These are phyloP conservation scores for Diarsia brunnea DNA, from an alignment of 2,888 invertebrate genomes.

Conservation along the genomic window DNA sequence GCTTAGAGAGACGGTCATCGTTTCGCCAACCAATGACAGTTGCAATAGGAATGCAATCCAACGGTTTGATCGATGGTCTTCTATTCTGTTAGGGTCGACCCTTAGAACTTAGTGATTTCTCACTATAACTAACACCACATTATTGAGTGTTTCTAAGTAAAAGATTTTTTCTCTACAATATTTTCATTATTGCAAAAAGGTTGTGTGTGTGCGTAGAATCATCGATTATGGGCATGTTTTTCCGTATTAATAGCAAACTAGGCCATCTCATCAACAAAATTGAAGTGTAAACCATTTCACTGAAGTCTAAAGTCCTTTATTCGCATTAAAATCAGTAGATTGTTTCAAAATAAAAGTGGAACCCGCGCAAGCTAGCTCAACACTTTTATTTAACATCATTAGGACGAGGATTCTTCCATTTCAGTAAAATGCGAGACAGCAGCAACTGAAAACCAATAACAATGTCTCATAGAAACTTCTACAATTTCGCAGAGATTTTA, in stretches of 20 bases:
- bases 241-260: background rate
- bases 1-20: conserved; percentile 30
- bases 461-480: conserved; percentile 21
- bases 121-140: too few species aligned
- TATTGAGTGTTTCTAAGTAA: background rate
- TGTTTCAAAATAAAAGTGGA: background rate
- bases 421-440: conserved; percentile 8
- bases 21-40: conserved; percentile 30
- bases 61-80: conserved; percentile 35
- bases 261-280: background rate
- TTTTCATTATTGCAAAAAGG: background rate
- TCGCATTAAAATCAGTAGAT: background rate
- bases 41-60: conserved; percentile 3
- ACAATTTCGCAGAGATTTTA: conserved; percentile 27
- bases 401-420: background rate
- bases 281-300: background rate
- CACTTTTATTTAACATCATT: conserved; percentile 17
- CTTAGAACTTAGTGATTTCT: background rate
- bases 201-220: background rate
- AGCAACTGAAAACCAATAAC: conserved; percentile 21
- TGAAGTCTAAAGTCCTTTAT: background rate
- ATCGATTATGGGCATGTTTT: background rate
- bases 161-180: background rate
- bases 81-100: background rate
- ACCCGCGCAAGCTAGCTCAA: background rate